Evolutionary conservation across 2,888 invertebrate species (phyloP), one percentile per base, ranked within the genome.

Genomic region (Dendrolimus pini): DNA sequence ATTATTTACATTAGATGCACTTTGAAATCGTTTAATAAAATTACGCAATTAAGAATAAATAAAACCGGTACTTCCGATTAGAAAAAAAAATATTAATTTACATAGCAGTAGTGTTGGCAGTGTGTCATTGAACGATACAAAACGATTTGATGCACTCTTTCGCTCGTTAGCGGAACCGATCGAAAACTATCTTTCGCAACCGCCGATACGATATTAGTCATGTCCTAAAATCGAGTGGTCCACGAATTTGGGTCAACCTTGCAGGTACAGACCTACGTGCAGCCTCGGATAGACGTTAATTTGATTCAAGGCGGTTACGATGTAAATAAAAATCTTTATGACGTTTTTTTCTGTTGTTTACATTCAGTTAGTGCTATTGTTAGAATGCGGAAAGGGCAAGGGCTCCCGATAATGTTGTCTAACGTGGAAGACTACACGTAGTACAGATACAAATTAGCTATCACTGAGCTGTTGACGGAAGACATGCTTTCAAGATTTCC

Each of bases 281-380:
- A 85, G 78, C 87, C 85, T 85, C 85, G 85, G 70, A 65, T 69
- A 67, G 69, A 71, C 80, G 84, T 77, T 82, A 83, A 83, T 81
- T 77, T 70, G 71, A 74, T 74, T 81, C 86, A 85, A 76, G 85
- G 87, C 62, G 61, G 68, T 67, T 64, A 68, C 70, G 67, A 68
- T 75, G 80, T 79, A 80, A 79, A 80, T 77, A 79, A 62, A 63
- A 65, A 69, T 76, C 76, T 74, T 73, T 69, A 71, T 71, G 67
- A 71, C 75, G 73, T 77, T 71, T 75, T 14, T 64, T 71, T 72
- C 72, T 66, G 65, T 70, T 10, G 41, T 54, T 54, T 54, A 41
- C 41, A 41, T 14, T 56, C 56, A 56, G 56, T 47, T 56, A 56
- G 52, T 56, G 9, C n/a, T 47, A 12, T 41, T 56, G 52, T 56